Base-by-base conservation (phyloP, 1,140 invertebrate genomes). In the Nylanderia fulva region DNA sequence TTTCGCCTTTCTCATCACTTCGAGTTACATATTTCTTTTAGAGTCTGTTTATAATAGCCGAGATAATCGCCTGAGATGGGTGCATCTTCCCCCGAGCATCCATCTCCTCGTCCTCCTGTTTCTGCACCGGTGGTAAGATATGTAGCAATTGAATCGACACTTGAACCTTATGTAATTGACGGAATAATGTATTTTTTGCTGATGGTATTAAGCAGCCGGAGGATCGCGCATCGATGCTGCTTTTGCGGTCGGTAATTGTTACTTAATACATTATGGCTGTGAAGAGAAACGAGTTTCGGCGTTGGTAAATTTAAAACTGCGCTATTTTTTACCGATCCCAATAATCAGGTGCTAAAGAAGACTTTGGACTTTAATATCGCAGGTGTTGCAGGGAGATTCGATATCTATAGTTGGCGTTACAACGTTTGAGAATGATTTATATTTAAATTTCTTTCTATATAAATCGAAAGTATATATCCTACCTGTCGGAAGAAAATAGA, bases 1-100 rank as follows among this genome's bases (percentile, higher is more conserved):
- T 72, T 33, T 74, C 80, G 69, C 58, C 72, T 85, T 76, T 66
- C 72, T 76, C 80, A 76, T 84, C 80, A 75, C 71, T 39, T 71
- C 66, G 66, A 71, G 77, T 82, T 82, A 68, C 77, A n/a, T n/a
- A n/a, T n/a, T 82, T 71, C 66, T 82, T 71, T 82, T 71, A 82
- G 52, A 82, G 52, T 72, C 52, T 71, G 77, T 61, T 82, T 71
- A 82, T 82, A 82, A 82, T 82, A 82, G 77, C 77, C 80, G 71
- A 24, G 71, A 75, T 84, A 68, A 85, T 60, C 63, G 84, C 42
- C 27, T 29, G 76, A 29, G 58, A 79, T 79, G 75, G 54, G 39
- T 61, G 71, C 60, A 54, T 29, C 72, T n/a, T n/a, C n/a, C 36
- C 33, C 77, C 52, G 77, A 58, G 42, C 52, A 58, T 82, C 77